A percentile compares a stretch with the other conserved stretches of the same genome.
Conservation (phyloP, 2,797 vertebrate genomes). For the Paguma larvata region DNA sequence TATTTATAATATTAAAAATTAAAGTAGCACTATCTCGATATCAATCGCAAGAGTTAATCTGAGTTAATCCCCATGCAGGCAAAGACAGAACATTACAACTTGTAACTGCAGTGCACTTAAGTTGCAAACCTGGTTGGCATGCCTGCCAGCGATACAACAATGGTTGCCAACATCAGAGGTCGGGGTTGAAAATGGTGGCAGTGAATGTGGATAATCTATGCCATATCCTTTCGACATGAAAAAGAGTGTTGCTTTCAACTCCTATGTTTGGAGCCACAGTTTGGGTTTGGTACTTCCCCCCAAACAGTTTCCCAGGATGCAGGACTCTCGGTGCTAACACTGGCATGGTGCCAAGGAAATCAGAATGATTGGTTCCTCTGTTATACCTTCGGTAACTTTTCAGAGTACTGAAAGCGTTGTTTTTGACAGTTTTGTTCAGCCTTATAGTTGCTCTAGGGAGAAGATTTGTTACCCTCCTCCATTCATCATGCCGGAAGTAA, state of each 20-base stretch:
- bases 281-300: not conserved
- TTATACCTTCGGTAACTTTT: not conserved
- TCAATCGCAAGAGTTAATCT: not conserved
- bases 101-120: not conserved
- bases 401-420: not conserved
- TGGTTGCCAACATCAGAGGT: not conserved
- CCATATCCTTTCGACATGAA: not conserved
- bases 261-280: not conserved
- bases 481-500: slow-evolving; percentile 9
- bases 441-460: not conserved
- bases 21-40: not conserved
- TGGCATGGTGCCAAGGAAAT: not conserved
- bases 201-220: not conserved
- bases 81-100: slow-evolving; percentile 5
- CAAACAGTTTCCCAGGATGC: not conserved
- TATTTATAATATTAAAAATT: slow-evolving; percentile 38
- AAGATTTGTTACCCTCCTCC: slow-evolving; percentile 25
- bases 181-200: not conserved
- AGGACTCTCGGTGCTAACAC: not conserved
- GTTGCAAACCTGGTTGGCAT: not conserved
- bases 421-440: slow-evolving; percentile 36
- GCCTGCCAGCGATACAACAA: not conserved
- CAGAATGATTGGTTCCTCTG: not conserved
- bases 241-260: slow-evolving; percentile 14
- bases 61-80: not conserved